phyloP scores from a whole-genome alignment of 2,888 invertebrate genomes.

The Meiosimyza platycephala region DNA sequence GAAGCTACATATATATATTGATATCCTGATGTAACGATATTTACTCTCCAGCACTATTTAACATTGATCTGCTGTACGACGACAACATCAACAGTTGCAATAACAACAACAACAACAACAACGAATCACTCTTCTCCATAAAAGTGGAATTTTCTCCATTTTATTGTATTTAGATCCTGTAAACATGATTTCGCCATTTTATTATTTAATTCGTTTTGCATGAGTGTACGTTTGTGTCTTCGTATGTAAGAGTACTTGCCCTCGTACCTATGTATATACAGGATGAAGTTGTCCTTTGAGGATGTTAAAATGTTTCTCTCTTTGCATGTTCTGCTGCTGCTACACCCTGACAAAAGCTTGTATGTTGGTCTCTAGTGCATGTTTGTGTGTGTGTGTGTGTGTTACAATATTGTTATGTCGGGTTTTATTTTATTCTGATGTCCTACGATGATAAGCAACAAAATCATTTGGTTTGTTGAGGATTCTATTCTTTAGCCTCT shows the following conservation, averaged over 20 bases:
- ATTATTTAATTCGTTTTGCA: constrained; percentile 37
- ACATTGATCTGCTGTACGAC: no score
- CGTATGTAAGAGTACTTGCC: neutral
- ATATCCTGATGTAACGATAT: no score
- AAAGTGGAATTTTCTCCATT: constrained; percentile 4
- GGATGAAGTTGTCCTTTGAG: constrained; percentile 10
- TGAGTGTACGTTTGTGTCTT: constrained; percentile 1
- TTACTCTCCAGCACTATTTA: no score
- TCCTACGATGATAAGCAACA: constrained; percentile 32
- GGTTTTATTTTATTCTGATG: constrained; percentile 27
- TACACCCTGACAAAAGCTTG: neutral
- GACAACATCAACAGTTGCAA: no score
- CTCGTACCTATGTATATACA: neutral
- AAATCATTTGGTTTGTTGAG: constrained; percentile 30
- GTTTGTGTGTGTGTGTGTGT: neutral
- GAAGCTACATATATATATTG: no score
- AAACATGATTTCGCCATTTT: constrained; percentile 26
- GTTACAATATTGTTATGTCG: constrained; percentile 14
- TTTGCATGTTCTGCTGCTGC: neutral
- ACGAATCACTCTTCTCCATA: neutral
- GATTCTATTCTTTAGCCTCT: constrained; percentile 24
- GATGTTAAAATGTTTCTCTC: neutral
- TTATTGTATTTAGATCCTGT: constrained; percentile 19
- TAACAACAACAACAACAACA: no score
- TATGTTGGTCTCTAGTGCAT: neutral